Base-by-base conservation (phyloP, 2,888 invertebrate species). In the Drosophila algonquin region DNA sequence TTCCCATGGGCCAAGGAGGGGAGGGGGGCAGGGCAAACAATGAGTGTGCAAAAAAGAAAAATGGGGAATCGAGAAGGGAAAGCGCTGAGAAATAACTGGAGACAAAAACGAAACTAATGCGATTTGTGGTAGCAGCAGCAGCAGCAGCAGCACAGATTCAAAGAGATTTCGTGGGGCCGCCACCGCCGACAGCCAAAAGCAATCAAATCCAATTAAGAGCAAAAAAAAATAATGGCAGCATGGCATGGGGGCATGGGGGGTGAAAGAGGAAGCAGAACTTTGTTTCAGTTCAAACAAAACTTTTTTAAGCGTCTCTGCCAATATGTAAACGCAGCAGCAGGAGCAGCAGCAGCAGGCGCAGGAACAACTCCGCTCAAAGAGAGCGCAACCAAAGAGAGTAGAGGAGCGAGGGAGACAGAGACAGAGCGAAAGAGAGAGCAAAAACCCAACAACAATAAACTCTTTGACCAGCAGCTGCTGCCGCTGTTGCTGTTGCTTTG, bases 201-300 rank as follows among this genome's bases (percentile, higher is more conserved):
- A 88, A 88, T 83, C 89, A 83, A 83, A 88, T 83, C 89, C 83
- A 88, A 83, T 88, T 83, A 83, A 84, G 73, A 79, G 77, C 75
- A 77, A 70, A 64, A 51, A 51, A 56, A 63, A 54, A 61, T 56
- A 63, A 74, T 63, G 72, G 57, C 47, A 40, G 16, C 32, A 21
- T 30, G 53, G 32, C 24, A 60, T 44, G 16, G 27, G 4, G n/a
- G 46, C 18, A 24, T 24, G 24, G 24, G 24, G 18, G 27, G 24
- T 27, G 14, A 21, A 16, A 53, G 14, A 21, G 45, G 57, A 30
- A 50, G 50, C 51, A 63, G 64, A 87, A 77, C 77, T 67, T 79
- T 76, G 70, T 82, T 69, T 47, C 81, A 63, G 79, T 78, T 72
- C 64, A 52, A 72, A 81, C 75, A 80, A 48, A 67, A n/a, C 6